These are phyloP conservation scores for Drymonia ruficornis DNA, from an alignment of 2,888 invertebrate species.

Conservation along the genomic window DNA sequence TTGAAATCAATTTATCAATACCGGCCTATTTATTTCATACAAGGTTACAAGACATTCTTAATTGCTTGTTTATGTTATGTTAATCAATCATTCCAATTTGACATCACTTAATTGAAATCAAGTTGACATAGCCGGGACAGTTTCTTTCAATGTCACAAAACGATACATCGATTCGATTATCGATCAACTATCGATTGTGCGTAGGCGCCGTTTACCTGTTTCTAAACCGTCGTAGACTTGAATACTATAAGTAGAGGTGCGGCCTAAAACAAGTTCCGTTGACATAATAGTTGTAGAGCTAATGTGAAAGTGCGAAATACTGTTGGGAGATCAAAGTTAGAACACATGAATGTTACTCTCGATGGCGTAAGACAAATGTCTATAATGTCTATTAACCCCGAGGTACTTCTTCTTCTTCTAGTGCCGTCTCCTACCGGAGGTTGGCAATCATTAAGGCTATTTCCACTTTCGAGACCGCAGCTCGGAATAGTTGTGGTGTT, in stretches of 20 bases:
- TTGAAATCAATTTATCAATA: no score
- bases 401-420: no score
- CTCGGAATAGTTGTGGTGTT: no score
- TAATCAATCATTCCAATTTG: slow-evolving; percentile 1
- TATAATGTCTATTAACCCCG: no score
- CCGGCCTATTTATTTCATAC: no score
- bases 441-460: no score
- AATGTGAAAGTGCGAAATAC: slow-evolving; percentile 8
- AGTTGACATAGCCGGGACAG: slow-evolving; percentile 10
- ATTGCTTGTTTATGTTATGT: background rate
- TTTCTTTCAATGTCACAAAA: slow-evolving; percentile 38
- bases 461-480: no score
- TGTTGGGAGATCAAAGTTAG: no score
- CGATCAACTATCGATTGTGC: slow-evolving; percentile 29
- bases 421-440: no score
- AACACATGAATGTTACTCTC: no score
- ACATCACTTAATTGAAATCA: slow-evolving; percentile 2
- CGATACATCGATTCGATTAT: slow-evolving; percentile 24
- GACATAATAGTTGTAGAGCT: slow-evolving; percentile 4
- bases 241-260: slow-evolving; percentile 8
- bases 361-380: no score
- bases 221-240: slow-evolving; percentile 3
- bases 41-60: background rate
- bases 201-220: slow-evolving; percentile 30
- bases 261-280: slow-evolving; percentile 27